Conservation (phyloP, 2,888 invertebrate genomes). For the Rhamphomyia laevipes region DNA sequence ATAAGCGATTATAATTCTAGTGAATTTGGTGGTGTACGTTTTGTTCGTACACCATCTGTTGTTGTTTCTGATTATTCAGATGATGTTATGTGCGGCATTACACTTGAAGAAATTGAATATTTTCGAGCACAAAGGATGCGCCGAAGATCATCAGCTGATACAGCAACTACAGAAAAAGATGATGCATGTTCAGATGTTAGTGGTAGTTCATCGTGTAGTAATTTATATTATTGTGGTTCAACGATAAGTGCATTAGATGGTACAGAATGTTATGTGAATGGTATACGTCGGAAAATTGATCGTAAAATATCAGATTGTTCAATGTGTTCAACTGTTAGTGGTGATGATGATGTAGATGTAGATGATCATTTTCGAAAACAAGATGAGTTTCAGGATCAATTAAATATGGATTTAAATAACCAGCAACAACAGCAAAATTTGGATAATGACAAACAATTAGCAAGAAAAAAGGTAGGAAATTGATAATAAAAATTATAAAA, state of each 20-base stretch:
- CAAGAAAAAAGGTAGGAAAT: not conserved
- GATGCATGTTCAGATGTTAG: conserved; percentile 42
- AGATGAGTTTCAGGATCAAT: conserved; percentile 19
- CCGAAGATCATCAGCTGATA: conserved; percentile 31
- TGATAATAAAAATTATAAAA: too few relatives aligned
- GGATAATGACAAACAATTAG: conserved; percentile 9
- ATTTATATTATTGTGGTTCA: conserved; percentile 45
- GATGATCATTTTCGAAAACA: conserved; percentile 19
- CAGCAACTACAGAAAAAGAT: conserved; percentile 23
- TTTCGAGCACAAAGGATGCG: conserved; percentile 40
- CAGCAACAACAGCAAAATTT: not conserved
- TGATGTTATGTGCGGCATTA: conserved; percentile 46
- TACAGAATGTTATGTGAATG: conserved; percentile 38
- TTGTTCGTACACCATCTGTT: conserved; percentile 72
- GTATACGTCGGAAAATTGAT: conserved; percentile 46
- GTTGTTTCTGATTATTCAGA: conserved; percentile 82
- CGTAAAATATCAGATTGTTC: conserved; percentile 62
- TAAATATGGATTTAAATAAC: not conserved
- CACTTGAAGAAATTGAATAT: conserved; percentile 48
- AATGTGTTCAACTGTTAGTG: conserved; percentile 61
- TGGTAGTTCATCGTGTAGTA: conserved; percentile 46
- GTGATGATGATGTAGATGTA: conserved; percentile 50
- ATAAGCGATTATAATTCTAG: conserved; percentile 36
- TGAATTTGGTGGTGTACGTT: conserved; percentile 42
- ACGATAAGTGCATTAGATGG: conserved; percentile 44